Evolutionary conservation across 2,113 vertebrate species (phyloP), one percentile per base, ranked within the genome.

Genomic region (Etia nguti): DNA sequence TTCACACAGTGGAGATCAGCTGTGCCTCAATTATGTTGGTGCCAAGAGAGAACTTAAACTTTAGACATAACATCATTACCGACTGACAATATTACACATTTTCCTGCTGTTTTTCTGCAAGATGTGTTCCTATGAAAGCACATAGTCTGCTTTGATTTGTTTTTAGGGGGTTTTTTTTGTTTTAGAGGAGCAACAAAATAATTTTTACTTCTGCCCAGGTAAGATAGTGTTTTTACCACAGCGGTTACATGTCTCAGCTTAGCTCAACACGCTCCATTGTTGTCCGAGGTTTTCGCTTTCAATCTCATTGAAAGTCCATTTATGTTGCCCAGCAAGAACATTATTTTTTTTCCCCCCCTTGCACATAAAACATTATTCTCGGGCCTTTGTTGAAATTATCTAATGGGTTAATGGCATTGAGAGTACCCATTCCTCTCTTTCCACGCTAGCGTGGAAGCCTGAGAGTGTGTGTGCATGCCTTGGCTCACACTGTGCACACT

Each of bases 291-390:
- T 88, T 87, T 88, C 54, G 84, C 85, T 95, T 89, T 89, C 79
- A 70, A 13, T 86, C 95, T 96, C 92, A 96, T 96, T 96, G 94
- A 96, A 95, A 96, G 93, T 96, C 96, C 96, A 97, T 96, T 97
- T 96, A 92, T 92, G 88, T 93, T 87, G 81, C 85, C 83, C 82
- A 81, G 87, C 68, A 91, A 60, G 80, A 93, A 85, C 94, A 95
- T 95, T 89, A 91, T 68, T 91, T 90, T 93, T 92, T 81, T 34
- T 8, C 26, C 73, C 90, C 90, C 8, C 29, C 20, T 2, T 16
- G n/a, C 75, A 80, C 29, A 62, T 57, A 80, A 93, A 91, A 88
- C 89, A 89, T 90, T 60, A 89, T 90, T 91, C 75, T 29, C 62
- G 62, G 85, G 88, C 86, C 91, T 94, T 96, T 93, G 89, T 93